Evolutionary conservation across 1,140 invertebrate species (phyloP).

Genomic region (Zaprionus camerounensis): DNA sequence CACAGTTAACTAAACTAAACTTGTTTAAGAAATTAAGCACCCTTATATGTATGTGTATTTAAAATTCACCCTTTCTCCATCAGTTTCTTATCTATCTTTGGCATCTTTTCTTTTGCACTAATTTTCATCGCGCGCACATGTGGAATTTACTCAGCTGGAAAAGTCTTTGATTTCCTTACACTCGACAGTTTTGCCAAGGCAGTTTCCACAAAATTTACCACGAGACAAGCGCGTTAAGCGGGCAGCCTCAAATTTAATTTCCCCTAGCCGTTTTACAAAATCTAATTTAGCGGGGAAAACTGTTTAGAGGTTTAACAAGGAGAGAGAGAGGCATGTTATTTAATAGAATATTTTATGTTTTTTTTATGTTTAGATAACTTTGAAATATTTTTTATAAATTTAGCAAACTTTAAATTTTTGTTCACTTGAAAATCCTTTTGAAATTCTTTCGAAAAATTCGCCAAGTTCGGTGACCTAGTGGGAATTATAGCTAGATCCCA

Average conservation of each 20-base stretch:
- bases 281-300: not conserved
- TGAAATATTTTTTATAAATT: not conserved
- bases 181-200: conserved; percentile 9
- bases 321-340: not conserved
- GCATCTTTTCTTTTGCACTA: conserved; percentile 5
- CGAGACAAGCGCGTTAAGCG: not conserved
- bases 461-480: not conserved
- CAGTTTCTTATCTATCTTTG: not conserved
- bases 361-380: too few species aligned
- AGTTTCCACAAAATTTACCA: conserved; percentile 35
- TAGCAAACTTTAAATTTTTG: not conserved
- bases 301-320: too few species aligned
- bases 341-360: too few species aligned
- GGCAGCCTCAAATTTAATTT: conserved; percentile 1
- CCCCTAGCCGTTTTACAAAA: not conserved
- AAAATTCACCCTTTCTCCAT: not conserved
- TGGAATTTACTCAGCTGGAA: conserved; percentile 35
- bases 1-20: conserved; percentile 2
- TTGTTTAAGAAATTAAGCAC: not conserved
- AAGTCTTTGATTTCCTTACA: conserved; percentile 46
- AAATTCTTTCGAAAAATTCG: not conserved
- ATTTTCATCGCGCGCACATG: conserved; percentile 18
- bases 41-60: not conserved
- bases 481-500: not conserved
- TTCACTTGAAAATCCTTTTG: not conserved